Evolutionary conservation across 1,140 invertebrate genomes (phyloP).

Genomic region (Bombus cullumanus): DNA sequence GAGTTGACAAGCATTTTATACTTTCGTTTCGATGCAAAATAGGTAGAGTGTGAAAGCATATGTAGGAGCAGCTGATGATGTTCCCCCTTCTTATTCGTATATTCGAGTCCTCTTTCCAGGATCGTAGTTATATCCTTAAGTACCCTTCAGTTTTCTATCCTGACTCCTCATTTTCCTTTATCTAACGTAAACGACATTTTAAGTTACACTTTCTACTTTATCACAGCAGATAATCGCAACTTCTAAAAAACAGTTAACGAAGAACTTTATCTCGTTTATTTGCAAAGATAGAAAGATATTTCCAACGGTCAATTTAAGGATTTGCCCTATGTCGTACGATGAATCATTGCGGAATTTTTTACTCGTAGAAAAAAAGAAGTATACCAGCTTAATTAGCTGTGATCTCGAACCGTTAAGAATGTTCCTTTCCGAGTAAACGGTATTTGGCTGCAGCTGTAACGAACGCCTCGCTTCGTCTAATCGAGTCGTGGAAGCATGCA

Average conservation of each 20-base stretch:
- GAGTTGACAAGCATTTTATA: slow-evolving; percentile 25
- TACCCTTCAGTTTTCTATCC: background rate
- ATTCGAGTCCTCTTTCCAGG: slow-evolving; percentile 12
- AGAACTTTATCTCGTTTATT: background rate
- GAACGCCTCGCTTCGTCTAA: slow-evolving; percentile 45
- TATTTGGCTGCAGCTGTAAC: slow-evolving; percentile 62
- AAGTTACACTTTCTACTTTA: background rate
- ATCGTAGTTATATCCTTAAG: background rate
- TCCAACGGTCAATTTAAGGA: background rate
- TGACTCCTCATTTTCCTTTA: background rate
- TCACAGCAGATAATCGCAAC: background rate
- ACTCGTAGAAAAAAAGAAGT: background rate
- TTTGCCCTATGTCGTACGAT: too few species aligned
- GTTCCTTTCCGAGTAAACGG: slow-evolving; percentile 69
- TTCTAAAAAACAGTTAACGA: too few species aligned
- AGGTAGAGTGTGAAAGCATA: slow-evolving; percentile 57
- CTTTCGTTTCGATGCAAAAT: slow-evolving; percentile 51
- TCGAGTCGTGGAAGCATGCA: slow-evolving; percentile 47
- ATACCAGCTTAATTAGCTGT: background rate
- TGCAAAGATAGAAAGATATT: too few species aligned
- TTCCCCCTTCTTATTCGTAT: slow-evolving; percentile 45
- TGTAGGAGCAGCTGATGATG: slow-evolving; percentile 37
- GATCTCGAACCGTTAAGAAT: slow-evolving; percentile 63
- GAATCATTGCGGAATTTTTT: background rate
- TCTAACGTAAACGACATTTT: background rate